Conservation (phyloP, 2,888 invertebrate species). For the Parasteatoda lunata region DNA sequence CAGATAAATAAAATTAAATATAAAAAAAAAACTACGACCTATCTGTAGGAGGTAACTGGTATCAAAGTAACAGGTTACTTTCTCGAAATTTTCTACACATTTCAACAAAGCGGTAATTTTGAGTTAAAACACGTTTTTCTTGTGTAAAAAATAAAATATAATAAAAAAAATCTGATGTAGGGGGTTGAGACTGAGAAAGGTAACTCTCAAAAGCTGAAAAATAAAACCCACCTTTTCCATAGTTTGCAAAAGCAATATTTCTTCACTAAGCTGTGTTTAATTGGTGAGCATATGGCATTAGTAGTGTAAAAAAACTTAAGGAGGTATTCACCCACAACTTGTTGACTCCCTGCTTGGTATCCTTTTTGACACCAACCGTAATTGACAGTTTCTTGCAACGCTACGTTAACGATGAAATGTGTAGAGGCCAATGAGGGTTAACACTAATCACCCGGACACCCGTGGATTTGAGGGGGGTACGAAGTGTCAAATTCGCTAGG, state of each 20-base stretch:
- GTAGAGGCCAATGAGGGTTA: constrained; percentile 39
- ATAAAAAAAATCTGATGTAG: no score
- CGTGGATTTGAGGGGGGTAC: not conserved
- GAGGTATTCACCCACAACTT: constrained; percentile 7
- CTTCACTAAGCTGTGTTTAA: not conserved
- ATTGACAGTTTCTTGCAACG: constrained; percentile 31
- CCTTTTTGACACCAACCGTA: constrained; percentile 1
- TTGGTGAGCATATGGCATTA: constrained; percentile 25
- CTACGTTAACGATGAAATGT: constrained; percentile 42
- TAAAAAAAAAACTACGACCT: no score
- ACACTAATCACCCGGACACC: constrained; percentile 39
- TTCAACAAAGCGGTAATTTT: no score
- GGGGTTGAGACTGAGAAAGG: no score
- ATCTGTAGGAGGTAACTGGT: no score
- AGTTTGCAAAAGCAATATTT: not conserved
- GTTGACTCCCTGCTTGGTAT: not conserved
- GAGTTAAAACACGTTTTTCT: no score
- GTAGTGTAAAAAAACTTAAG: not conserved
- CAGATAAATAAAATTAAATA: no score
- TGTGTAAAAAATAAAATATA: no score
- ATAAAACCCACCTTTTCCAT: not conserved
- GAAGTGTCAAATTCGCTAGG: constrained; percentile 51
- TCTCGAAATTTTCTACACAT: no score
- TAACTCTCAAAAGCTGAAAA: no score
- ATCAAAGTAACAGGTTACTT: no score